Evolutionary conservation across 2,888 invertebrate genomes (phyloP).

Genomic region (Luffia ferchaultella): DNA sequence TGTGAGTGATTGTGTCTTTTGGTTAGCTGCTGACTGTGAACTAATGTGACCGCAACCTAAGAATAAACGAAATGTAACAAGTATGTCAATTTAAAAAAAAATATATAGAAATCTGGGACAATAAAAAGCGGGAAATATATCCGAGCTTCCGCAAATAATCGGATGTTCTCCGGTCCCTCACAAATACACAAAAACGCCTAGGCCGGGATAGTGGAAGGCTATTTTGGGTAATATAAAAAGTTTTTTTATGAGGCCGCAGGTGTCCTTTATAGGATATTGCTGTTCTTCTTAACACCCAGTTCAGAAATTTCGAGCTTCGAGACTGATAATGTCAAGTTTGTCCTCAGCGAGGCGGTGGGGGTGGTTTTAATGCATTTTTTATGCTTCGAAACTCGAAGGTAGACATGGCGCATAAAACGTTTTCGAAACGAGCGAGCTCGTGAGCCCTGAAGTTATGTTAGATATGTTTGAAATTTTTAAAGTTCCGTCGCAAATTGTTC

Average conservation of each 20-base stretch:
- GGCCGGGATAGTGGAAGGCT: slow-evolving; percentile 22
- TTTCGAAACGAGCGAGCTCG: background rate
- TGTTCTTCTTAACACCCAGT: slow-evolving; percentile 30
- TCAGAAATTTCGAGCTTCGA: slow-evolving; percentile 10
- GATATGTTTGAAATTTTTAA: background rate
- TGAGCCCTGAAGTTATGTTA: background rate
- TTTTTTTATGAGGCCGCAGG: slow-evolving; percentile 45
- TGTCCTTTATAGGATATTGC: slow-evolving; percentile 42
- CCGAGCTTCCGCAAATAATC: background rate
- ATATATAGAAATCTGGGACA: too few relatives aligned
- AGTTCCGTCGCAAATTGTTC: background rate
- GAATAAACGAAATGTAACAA: too few relatives aligned
- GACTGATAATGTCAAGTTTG: background rate
- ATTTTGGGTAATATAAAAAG: slow-evolving; percentile 31
- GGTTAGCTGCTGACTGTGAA: too few relatives aligned
- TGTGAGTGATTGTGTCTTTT: too few relatives aligned
- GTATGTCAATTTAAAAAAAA: too few relatives aligned
- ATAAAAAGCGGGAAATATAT: background rate
- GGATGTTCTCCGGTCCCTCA: background rate
- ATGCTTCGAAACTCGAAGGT: background rate
- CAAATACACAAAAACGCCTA: slow-evolving; percentile 1
- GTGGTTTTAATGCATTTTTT: slow-evolving; percentile 24
- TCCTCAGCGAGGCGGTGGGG: slow-evolving; percentile 6
- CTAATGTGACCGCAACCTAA: too few relatives aligned
- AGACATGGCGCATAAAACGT: background rate